Evolutionary conservation across 2,888 invertebrate species (phyloP).

Genomic region (Belgica antarctica): DNA sequence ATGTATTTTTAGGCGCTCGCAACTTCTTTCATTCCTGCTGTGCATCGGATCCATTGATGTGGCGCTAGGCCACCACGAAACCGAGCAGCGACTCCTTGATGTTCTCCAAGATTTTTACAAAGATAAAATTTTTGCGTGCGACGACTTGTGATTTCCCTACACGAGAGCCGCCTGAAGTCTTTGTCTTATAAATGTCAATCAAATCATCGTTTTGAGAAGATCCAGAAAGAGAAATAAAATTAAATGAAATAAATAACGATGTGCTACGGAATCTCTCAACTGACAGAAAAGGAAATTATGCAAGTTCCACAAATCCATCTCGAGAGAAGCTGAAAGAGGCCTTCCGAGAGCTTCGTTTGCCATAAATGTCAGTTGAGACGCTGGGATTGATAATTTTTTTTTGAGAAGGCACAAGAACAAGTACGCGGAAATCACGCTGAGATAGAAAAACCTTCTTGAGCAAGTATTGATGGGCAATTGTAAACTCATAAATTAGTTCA

Average conservation of each 20-base stretch:
- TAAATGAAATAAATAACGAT: not conserved
- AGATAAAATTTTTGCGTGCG: slow-evolving; percentile 62
- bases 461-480: too few relatives aligned
- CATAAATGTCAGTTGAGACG: too few relatives aligned
- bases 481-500: too few relatives aligned
- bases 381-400: too few relatives aligned
- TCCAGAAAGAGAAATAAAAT: slow-evolving; percentile 35
- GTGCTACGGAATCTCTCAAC: not conserved
- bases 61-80: slow-evolving; percentile 71
- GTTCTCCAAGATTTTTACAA: slow-evolving; percentile 70
- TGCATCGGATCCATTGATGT: slow-evolving; percentile 81
- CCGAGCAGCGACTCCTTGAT: slow-evolving; percentile 72
- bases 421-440: too few relatives aligned
- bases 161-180: slow-evolving; percentile 44
- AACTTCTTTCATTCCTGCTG: slow-evolving; percentile 70
- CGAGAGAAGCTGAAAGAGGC: too few relatives aligned
- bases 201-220: slow-evolving; percentile 44
- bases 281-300: not conserved
- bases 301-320: too few relatives aligned
- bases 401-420: too few relatives aligned
- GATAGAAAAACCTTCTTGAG: too few relatives aligned
- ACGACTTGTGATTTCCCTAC: slow-evolving; percentile 54
- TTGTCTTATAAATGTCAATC: slow-evolving; percentile 39
- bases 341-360: too few relatives aligned
- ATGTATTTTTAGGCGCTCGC: slow-evolving; percentile 59